Conservation (phyloP, 2,797 vertebrate genomes). For the Argentina silus region DNA sequence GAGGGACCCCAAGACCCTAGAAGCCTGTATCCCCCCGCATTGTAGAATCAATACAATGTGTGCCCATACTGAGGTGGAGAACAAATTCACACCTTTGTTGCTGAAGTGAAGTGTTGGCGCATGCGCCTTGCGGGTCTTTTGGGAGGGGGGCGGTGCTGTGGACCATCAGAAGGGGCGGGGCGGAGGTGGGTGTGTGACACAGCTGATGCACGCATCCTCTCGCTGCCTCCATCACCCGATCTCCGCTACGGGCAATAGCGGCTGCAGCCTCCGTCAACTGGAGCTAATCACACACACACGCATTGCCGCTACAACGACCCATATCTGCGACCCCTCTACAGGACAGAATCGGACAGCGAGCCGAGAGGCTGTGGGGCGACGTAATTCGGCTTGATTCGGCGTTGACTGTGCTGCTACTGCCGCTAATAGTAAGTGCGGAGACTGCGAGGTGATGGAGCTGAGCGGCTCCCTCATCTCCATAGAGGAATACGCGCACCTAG, state of each 20-base stretch:
- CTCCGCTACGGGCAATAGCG: conserved; percentile 39
- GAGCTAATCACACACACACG: conserved; percentile 14
- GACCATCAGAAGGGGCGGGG: conserved; percentile 48
- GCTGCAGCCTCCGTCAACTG: conserved; percentile 22
- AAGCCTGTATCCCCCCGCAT: not conserved
- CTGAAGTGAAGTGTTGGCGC: conserved; percentile 9
- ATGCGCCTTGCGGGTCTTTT: conserved; percentile 20
- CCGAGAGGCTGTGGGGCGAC: conserved; percentile 3
- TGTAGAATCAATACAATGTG: conserved; percentile 8
- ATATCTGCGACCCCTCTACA: conserved; percentile 23
- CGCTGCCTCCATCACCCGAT: conserved; percentile 41
- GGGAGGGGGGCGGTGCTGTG: conserved; percentile 38
- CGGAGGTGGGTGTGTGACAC: conserved; percentile 63
- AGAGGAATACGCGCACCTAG: conserved; percentile 31
- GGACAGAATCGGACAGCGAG: conserved; percentile 18
- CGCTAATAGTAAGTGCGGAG: conserved; percentile 45
- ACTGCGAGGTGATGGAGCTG: conserved; percentile 10
- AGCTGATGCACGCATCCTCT: conserved; percentile 56
- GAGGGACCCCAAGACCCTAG: not conserved
- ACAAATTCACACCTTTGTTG: conserved; percentile 20
- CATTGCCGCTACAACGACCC: conserved; percentile 26
- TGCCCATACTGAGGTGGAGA: not conserved
- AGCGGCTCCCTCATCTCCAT: conserved; percentile 12
- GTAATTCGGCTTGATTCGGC: conserved; percentile 22
- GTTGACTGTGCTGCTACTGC: conserved; percentile 29